phyloP scores from a whole-genome alignment of 2,797 vertebrate genomes.

The Parauchenoglanis ngamensis region DNA sequence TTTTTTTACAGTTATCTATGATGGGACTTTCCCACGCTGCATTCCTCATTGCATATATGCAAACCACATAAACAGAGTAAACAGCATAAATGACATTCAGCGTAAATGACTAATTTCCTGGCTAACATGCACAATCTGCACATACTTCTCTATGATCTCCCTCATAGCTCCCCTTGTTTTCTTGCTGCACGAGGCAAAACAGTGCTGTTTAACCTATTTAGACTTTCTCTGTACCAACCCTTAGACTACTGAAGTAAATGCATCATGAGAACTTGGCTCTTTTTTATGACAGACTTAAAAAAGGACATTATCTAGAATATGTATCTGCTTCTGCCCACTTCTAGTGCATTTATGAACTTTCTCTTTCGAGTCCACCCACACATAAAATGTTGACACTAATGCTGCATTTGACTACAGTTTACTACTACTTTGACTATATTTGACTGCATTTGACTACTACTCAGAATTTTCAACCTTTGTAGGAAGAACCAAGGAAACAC shows the following conservation, averaged over 20 bases:
- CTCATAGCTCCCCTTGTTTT: background rate
- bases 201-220: background rate
- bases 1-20: background rate
- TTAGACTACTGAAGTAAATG: background rate
- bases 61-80: conserved; percentile 23
- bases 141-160: background rate
- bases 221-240: background rate
- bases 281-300: background rate
- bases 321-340: background rate
- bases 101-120: conserved; percentile 21
- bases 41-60: background rate
- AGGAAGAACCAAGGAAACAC: background rate
- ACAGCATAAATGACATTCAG: conserved; percentile 1
- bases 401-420: background rate
- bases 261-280: background rate
- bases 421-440: no score
- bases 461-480: background rate
- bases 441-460: background rate
- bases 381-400: background rate
- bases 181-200: background rate
- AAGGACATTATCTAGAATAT: background rate
- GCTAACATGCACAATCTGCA: background rate
- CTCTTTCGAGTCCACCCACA: background rate
- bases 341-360: background rate
- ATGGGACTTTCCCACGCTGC: background rate